Evolutionary conservation across 2,113 vertebrate species (phyloP).

Genomic region (Pangasianodon hypophthalmus): DNA sequence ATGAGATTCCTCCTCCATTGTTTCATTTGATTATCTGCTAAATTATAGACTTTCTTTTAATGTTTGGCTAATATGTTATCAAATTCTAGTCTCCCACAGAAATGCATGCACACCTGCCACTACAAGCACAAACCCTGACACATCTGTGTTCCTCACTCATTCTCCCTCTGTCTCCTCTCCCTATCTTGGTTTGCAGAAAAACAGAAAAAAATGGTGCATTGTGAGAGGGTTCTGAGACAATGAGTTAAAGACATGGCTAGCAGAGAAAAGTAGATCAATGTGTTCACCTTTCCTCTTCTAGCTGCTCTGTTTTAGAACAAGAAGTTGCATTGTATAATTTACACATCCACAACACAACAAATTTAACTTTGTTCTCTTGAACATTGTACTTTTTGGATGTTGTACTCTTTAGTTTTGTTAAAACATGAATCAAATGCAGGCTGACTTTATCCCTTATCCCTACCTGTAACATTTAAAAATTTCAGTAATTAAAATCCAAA

Average conservation of each 20-base stretch:
- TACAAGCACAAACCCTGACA: not conserved
- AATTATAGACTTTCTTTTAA: not conserved
- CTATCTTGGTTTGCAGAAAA: slow-evolving; percentile 75
- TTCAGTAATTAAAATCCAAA: not conserved
- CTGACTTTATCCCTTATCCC: not conserved
- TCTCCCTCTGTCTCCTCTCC: slow-evolving; percentile 56
- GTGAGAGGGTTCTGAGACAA: slow-evolving; percentile 74
- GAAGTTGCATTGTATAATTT: slow-evolving; percentile 4
- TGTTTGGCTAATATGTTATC: not conserved
- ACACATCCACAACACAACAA: not conserved
- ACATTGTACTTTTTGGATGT: not conserved
- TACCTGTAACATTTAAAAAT: not conserved
- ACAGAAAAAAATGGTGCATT: slow-evolving; percentile 76
- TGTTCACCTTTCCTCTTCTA: not conserved
- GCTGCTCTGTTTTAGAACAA: not conserved
- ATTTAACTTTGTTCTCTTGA: not conserved
- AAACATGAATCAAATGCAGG: not conserved
- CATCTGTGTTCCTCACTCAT: slow-evolving; percentile 40
- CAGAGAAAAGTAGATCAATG: slow-evolving; percentile 34
- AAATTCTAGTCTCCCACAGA: slow-evolving; percentile 47
- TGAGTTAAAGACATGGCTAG: slow-evolving; percentile 61
- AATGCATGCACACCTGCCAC: not conserved
- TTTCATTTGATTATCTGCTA: slow-evolving; percentile 12
- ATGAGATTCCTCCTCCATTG: not conserved
- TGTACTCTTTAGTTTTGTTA: not conserved